phyloP scores from a whole-genome alignment of 2,797 vertebrate genomes.

The Gallinago solitaria region DNA sequence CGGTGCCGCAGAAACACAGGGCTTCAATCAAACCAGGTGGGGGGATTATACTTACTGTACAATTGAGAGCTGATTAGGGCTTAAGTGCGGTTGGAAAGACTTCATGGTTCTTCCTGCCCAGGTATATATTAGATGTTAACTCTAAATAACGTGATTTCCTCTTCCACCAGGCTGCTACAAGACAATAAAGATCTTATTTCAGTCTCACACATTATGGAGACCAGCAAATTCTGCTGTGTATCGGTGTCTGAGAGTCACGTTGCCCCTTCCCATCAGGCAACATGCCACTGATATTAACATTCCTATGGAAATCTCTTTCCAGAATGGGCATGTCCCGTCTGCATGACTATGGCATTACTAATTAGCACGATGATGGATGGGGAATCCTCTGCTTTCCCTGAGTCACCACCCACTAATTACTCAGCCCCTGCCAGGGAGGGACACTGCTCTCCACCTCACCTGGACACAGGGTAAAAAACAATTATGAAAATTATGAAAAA shows the following conservation, averaged over 20 bases:
- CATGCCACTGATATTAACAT: background rate
- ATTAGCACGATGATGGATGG: background rate
- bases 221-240: background rate
- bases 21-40: background rate
- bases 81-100: background rate
- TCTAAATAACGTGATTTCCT: background rate
- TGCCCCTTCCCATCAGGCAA: background rate
- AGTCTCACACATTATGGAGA: background rate
- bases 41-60: background rate
- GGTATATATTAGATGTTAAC: background rate
- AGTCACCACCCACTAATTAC: background rate
- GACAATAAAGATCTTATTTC: background rate
- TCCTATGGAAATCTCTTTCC: background rate
- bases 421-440: background rate
- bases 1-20: background rate
- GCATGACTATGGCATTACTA: background rate
- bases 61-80: background rate
- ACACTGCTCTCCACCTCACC: background rate
- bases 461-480: background rate
- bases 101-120: background rate
- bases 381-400: constrained; percentile 3
- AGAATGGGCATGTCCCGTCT: background rate
- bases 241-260: background rate
- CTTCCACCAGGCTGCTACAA: background rate
- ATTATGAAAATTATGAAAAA: background rate